phyloP scores from a whole-genome alignment of 1,140 invertebrate species.

The Penaeus japonicus region DNA sequence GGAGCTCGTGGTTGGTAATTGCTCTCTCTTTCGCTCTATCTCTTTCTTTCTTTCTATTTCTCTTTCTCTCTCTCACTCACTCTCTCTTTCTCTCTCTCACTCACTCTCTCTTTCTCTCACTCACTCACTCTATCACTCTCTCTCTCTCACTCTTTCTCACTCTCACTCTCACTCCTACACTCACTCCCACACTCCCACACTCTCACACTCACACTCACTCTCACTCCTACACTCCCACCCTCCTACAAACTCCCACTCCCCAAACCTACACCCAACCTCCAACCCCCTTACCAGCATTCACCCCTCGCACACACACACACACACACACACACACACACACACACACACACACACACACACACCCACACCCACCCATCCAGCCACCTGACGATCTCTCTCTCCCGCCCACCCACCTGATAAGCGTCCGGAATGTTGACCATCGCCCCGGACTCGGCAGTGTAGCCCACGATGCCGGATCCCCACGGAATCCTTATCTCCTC shows the following conservation, averaged over 20 bases:
- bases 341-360: too few relatives aligned
- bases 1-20: too few relatives aligned
- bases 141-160: not conserved
- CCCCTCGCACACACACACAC: not conserved
- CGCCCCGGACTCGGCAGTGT: conserved; percentile 91
- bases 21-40: not conserved
- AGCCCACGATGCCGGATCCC: conserved; percentile 86
- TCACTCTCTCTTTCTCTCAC: not conserved
- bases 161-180: not conserved
- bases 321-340: too few relatives aligned
- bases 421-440: conserved; percentile 95
- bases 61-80: not conserved
- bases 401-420: conserved; percentile 79
- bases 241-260: not conserved
- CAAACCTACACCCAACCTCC: not conserved
- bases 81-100: not conserved
- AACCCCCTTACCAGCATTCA: not conserved
- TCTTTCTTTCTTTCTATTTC: not conserved
- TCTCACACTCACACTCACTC: not conserved
- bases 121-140: not conserved
- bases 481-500: conserved; percentile 86
- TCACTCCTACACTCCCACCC: not conserved
- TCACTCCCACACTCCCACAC: not conserved
- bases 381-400: too few relatives aligned
- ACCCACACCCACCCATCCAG: too few relatives aligned